Base-by-base conservation (phyloP, 2,113 vertebrate species). In the Anhinga rufa region DNA sequence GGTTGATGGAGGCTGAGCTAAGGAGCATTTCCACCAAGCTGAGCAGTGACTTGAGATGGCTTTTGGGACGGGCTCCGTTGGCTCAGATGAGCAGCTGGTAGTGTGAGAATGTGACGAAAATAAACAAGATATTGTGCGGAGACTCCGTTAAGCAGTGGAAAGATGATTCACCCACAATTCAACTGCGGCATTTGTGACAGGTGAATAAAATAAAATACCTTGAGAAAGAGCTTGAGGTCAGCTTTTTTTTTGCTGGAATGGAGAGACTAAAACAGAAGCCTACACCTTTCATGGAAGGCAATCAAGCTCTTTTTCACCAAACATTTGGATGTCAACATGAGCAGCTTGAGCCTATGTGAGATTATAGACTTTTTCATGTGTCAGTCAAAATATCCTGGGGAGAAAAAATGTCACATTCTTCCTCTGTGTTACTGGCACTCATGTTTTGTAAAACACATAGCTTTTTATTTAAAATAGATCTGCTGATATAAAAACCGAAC, bases 381-480 rank as follows among this genome's bases (percentile, higher is more conserved):
- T 97, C 97, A 97, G 95, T 97, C 94, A 96, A 96, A 96, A 97
- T 96, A 96, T 95, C 94, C 87, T 62, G 91, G 92, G 95, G 96
- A 97, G 95, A 97, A 95, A 97, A 48, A 97, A 95, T 97, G 95
- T 95, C 94, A 96, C 94, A 93, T 97, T 96, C 82, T 91, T 91
- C 89, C 80, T 96, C 89, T 91, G 76, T 95, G 89, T 93, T 95
- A 74, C 84, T 94, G 95, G 93, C 86, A 93, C 85, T 97, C 65
- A 21, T 94, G 92, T 95, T 96, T 96, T 94, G 90, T 96, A 87
- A 96, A 97, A 88, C 95, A 93, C 92, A 95, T 82, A 93, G 95
- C 92, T 96, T 91, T 95, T 96, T 93, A 95, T 97, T 97, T 93
- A 92, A 96, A 96, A 70, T 88, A 96, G 92, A 95, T 96, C 81